Base-by-base conservation (phyloP, 2,113 vertebrate species). In the Oophaga pumilio region DNA sequence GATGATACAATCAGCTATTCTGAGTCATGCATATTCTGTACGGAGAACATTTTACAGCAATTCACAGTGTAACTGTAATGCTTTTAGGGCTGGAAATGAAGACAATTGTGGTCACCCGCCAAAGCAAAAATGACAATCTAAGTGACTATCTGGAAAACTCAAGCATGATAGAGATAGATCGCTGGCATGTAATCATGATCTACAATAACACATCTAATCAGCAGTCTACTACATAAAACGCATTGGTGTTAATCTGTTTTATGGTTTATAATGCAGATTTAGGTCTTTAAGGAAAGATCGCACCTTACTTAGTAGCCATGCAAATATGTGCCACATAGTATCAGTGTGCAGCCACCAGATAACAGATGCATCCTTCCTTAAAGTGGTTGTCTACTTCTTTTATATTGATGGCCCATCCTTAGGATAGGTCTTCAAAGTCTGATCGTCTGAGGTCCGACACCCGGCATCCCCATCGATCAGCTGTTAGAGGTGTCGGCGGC, bases 91-190 rank as follows among this genome's bases (percentile, higher is more conserved):
- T 68, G 62, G 33, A 43, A 68, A 53, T 68, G 24, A 83, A 52
- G 62, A 49, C n/a, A 83, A 83, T 53, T 33, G 66, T 69, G 18
- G 11, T n/a, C 33, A 22, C 73, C 33, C 52, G 33, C 73, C 20
- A 83, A 83, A 24, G 49, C 22, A 83, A 69, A 83, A 82, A 66
- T 22, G 26, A 85, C 76, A 84, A 73, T 56, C 33, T 56, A 76
- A 59, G 71, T 50, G 53, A 26, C 73, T 84, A 73, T 84, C 22
- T 73, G 52, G 66, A 73, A 76, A 76, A 85, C 26, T 49, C 71
- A 76, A 57, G 71, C 84, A 52, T 69, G 60, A 53, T 69, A 22
- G 43, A 69, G 20, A 68, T 12, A 15, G 64, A 53, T 62, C 28
- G 17, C 69, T 26, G 52, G 81, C 49, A 83, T 68, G n/a, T 18